Percentiles rank a stretch among this genome's conserved stretches.
These are phyloP conservation scores for Clostera curtula DNA, from an alignment of 2,888 invertebrate species.

Conservation along the genomic window DNA sequence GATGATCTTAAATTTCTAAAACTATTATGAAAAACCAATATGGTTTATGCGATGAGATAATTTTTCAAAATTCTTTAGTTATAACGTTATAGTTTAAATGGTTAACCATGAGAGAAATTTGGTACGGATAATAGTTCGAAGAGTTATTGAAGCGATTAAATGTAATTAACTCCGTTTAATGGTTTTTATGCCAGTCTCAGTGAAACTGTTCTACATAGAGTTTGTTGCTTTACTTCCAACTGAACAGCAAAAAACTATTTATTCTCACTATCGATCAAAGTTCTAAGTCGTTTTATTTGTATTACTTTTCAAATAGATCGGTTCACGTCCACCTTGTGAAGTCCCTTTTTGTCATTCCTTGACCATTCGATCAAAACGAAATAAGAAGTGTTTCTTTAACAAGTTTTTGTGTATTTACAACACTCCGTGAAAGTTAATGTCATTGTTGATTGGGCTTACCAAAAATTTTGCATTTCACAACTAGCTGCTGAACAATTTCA, in stretches of 20 bases:
- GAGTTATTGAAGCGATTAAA: no score
- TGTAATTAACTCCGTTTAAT: constrained; percentile 8
- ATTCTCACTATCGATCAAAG: constrained; percentile 24
- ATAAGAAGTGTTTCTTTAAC: constrained; percentile 35
- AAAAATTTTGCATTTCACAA: constrained; percentile 17
- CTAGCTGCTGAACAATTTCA: constrained; percentile 8
- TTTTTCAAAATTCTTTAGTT: no score
- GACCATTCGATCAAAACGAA: constrained; percentile 43
- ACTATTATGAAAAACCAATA: no score
- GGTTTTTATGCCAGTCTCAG: constrained; percentile 9
- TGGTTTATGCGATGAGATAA: no score
- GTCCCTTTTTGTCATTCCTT: constrained; percentile 48
- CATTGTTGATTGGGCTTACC: constrained; percentile 29
- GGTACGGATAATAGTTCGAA: no score
- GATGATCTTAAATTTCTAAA: not conserved
- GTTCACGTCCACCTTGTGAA: constrained; percentile 35
- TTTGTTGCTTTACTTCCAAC: constrained; percentile 24
- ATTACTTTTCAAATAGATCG: constrained; percentile 38
- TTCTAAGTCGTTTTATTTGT: constrained; percentile 28
- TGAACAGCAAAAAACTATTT: constrained; percentile 23
- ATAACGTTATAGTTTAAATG: no score
- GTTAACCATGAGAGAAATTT: no score
- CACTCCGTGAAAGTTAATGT: constrained; percentile 38
- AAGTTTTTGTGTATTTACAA: constrained; percentile 35
- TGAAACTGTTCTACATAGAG: constrained; percentile 23